phyloP scores from a whole-genome alignment of 2,797 vertebrate species.

The Okamejei kenojei region DNA sequence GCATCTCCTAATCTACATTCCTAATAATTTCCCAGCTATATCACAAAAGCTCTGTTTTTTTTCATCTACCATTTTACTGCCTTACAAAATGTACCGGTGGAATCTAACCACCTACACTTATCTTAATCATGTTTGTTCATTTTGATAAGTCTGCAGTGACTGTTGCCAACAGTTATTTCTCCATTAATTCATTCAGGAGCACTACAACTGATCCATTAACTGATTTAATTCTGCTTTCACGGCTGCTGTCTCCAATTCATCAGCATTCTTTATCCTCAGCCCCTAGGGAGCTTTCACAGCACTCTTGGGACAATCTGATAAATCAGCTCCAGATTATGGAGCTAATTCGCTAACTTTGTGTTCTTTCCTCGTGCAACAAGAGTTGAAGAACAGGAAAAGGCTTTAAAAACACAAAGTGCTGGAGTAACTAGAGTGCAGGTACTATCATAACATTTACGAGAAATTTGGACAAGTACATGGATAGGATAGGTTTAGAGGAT shows the following conservation, averaged over 20 bases:
- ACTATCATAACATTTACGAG: no score
- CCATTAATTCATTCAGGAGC: constrained; percentile 47
- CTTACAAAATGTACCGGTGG: neutral
- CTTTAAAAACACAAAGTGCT: neutral
- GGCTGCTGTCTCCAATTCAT: constrained; percentile 49
- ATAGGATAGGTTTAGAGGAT: no score
- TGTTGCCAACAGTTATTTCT: constrained; percentile 10
- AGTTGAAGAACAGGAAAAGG: constrained; percentile 28
- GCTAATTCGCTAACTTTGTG: constrained; percentile 44
- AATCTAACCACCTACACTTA: constrained; percentile 25
- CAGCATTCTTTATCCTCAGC: constrained; percentile 47
- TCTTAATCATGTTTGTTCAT: constrained; percentile 28
- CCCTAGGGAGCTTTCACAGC: constrained; percentile 49
- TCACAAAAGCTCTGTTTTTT: neutral
- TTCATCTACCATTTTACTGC: neutral
- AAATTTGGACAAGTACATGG: no score
- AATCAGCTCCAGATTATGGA: constrained; percentile 48
- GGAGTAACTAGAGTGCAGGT: no score
- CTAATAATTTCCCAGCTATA: neutral
- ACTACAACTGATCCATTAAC: constrained; percentile 46
- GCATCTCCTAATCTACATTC: neutral
- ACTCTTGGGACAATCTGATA: constrained; percentile 45
- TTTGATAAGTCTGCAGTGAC: constrained; percentile 13
- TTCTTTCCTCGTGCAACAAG: constrained; percentile 44
- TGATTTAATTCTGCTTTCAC: constrained; percentile 46